Evolutionary conservation across 2,888 invertebrate genomes (phyloP).

Genomic region (Ornithoptera priamus): DNA sequence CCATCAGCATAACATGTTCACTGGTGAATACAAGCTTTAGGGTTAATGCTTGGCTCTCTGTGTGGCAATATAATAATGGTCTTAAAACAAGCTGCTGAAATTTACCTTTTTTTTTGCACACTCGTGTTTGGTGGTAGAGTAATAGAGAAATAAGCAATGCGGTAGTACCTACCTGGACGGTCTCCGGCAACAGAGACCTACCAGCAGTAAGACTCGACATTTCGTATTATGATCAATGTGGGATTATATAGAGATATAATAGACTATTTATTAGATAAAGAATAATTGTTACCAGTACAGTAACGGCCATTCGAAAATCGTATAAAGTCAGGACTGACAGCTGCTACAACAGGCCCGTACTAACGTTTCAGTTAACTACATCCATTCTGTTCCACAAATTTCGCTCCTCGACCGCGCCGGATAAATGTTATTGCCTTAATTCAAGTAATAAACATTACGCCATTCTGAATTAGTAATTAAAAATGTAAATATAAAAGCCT

Average conservation of each 20-base stretch:
- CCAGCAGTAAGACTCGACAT: too few species aligned
- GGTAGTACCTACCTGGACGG: too few species aligned
- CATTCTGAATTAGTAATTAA: conserved; percentile 26
- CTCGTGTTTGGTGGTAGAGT: too few species aligned
- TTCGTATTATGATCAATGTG: not conserved
- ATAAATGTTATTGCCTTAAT: conserved; percentile 26
- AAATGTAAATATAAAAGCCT: conserved; percentile 25
- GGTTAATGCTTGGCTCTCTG: too few species aligned
- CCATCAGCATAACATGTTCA: too few species aligned
- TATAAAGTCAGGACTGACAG: conserved; percentile 8
- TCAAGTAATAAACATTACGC: conserved; percentile 26
- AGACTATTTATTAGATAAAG: not conserved
- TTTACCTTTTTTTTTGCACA: too few species aligned
- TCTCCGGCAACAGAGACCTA: too few species aligned
- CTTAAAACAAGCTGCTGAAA: too few species aligned
- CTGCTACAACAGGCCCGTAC: conserved; percentile 14
- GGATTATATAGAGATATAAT: not conserved
- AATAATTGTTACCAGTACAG: not conserved
- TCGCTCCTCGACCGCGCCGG: conserved; percentile 13
- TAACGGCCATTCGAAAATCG: conserved; percentile 12
- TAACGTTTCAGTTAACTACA: conserved; percentile 25
- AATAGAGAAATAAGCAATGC: too few species aligned
- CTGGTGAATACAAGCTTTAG: too few species aligned
- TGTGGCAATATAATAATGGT: too few species aligned
- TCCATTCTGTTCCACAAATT: conserved; percentile 20